phyloP scores from a whole-genome alignment of 2,113 vertebrate genomes.

The Apodemus speciosus region DNA sequence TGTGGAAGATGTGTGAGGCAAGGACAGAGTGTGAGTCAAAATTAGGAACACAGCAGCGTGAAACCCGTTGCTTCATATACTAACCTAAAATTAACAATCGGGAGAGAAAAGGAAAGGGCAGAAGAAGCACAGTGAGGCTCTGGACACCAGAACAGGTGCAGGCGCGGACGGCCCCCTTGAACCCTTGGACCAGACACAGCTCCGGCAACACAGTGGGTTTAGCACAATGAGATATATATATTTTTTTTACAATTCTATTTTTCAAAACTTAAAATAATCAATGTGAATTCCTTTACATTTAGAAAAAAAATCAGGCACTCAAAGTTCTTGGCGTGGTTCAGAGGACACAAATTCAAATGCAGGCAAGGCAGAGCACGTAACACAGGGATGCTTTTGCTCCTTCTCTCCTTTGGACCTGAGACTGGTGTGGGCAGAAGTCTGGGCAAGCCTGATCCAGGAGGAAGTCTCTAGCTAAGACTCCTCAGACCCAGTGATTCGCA shows the following conservation, averaged over 20 bases:
- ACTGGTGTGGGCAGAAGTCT: not conserved
- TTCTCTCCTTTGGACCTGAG: not conserved
- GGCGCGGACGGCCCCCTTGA: too few relatives aligned
- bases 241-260: not conserved
- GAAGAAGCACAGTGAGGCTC: not conserved
- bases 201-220: too few relatives aligned
- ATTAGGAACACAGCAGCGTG: not conserved
- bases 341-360: not conserved
- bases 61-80: not conserved
- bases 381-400: not conserved
- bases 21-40: not conserved
- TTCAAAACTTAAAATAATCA: not conserved
- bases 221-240: not conserved
- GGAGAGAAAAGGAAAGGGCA: not conserved
- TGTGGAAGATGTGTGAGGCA: not conserved
- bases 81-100: not conserved
- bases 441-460: not conserved
- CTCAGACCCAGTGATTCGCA: not conserved
- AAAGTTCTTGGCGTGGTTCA: not conserved
- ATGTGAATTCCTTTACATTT: not conserved
- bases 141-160: too few relatives aligned
- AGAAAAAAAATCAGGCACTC: not conserved
- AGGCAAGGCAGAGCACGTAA: not conserved
- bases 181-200: not conserved
- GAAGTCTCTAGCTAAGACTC: not conserved